Conservation (phyloP, 1,140 invertebrate species). For the Stegodyphus dumicola region DNA sequence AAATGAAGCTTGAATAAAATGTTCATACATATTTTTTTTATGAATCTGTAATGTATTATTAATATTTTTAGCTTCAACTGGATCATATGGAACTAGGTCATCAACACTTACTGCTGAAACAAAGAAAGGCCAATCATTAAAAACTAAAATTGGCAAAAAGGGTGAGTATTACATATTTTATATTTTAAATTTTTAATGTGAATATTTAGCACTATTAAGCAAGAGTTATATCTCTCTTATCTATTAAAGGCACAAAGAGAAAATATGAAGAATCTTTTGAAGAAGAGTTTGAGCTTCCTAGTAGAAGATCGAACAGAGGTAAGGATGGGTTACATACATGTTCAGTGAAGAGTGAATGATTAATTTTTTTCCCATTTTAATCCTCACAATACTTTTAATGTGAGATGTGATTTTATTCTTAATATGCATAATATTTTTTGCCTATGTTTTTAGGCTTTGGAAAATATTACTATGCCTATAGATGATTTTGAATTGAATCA, state of each 20-base stretch:
- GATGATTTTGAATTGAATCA: no score
- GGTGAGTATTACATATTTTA: not conserved
- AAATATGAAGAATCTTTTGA: slow-evolving; percentile 54
- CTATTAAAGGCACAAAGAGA: slow-evolving; percentile 20
- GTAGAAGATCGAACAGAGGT: slow-evolving; percentile 33
- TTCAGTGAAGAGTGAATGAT: no score
- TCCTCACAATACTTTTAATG: no score
- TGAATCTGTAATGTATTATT: not conserved
- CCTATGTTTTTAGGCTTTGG: no score
- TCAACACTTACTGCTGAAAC: slow-evolving; percentile 9
- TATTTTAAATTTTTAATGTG: not conserved
- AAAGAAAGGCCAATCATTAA: slow-evolving; percentile 18
- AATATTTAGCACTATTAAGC: not conserved
- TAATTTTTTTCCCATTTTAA: no score
- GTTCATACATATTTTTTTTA: no score
- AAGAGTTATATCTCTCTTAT: not conserved
- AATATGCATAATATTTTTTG: no score
- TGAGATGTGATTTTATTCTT: no score
- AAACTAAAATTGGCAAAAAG: slow-evolving; percentile 24
- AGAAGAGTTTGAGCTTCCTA: slow-evolving; percentile 46
- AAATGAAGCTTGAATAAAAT: no score
- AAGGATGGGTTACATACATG: not conserved
- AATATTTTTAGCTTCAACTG: slow-evolving; percentile 32
- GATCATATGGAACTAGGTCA: slow-evolving; percentile 44
- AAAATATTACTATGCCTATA: no score